These are phyloP conservation scores for Hypolimnas misippus DNA, from an alignment of 2,888 invertebrate species.

Conservation along the genomic window DNA sequence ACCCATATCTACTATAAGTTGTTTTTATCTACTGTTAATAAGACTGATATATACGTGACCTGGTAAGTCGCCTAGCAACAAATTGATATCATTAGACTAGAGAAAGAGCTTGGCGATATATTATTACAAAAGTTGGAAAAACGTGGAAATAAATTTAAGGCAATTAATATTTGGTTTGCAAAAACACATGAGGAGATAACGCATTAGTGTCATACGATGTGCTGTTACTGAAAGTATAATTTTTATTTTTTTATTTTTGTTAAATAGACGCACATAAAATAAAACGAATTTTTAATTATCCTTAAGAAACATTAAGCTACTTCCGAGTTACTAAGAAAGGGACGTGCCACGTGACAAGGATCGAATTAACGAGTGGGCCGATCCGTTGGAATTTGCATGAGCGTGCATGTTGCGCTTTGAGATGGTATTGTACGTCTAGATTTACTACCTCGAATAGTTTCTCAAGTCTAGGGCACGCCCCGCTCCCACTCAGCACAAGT, in stretches of 20 bases:
- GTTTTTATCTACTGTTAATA: no score
- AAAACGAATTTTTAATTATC: neutral
- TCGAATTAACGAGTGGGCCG: conserved; percentile 74
- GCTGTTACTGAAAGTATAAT: neutral
- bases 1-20: no score
- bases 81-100: no score
- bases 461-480: conserved; percentile 53
- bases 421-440: conserved; percentile 64
- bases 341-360: conserved; percentile 76
- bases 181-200: no score
- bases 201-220: no score
- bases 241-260: neutral
- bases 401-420: conserved; percentile 76
- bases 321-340: conserved; percentile 73
- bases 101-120: no score
- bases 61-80: no score
- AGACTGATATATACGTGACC: no score
- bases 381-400: conserved; percentile 76
- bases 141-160: no score
- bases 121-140: no score
- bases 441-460: conserved; percentile 79
- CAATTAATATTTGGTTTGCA: no score
- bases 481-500: conserved; percentile 52
- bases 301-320: neutral
- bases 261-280: neutral